phyloP scores from a whole-genome alignment of 2,888 invertebrate species.

The Troides oblongomaculatus region DNA sequence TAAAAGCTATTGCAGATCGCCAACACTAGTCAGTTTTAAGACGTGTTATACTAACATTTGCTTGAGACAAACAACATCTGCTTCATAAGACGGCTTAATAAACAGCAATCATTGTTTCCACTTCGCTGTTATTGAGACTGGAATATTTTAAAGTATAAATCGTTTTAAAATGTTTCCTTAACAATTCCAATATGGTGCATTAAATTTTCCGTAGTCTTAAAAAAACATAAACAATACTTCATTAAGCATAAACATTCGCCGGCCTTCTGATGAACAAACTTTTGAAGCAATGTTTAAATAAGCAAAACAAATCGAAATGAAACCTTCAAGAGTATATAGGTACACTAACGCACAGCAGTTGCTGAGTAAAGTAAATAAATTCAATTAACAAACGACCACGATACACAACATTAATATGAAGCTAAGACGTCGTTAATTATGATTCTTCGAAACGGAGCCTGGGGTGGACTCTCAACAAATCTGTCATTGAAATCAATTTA shows the following conservation, averaged over 20 bases:
- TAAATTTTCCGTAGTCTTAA: background rate
- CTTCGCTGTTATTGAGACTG: constrained; percentile 9
- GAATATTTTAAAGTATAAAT: background rate
- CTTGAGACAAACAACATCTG: constrained; percentile 50
- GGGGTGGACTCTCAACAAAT: constrained; percentile 14
- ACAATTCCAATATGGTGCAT: background rate
- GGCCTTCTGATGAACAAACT: constrained; percentile 9
- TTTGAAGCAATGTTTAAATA: constrained; percentile 19
- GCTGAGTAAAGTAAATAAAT: constrained; percentile 10
- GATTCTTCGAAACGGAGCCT: constrained; percentile 7
- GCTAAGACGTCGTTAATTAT: constrained; percentile 23
- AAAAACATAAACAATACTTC: background rate
- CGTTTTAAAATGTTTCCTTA: background rate
- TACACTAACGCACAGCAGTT: constrained; percentile 9
- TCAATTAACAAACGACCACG: constrained; percentile 10
- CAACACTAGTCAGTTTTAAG: constrained; percentile 40
- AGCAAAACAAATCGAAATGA: constrained; percentile 9
- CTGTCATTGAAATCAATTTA: constrained; percentile 35
- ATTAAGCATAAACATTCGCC: constrained; percentile 1
- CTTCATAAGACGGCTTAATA: constrained; percentile 47
- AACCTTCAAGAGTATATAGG: constrained; percentile 7
- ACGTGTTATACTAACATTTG: constrained; percentile 52
- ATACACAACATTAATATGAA: constrained; percentile 5
- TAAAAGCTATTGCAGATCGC: constrained; percentile 54
- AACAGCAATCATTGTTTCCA: constrained; percentile 35